A percentile compares a stretch with the other conserved stretches of the same genome.
phyloP scores from a whole-genome alignment of 2,113 vertebrate species.

The Grus americana region DNA sequence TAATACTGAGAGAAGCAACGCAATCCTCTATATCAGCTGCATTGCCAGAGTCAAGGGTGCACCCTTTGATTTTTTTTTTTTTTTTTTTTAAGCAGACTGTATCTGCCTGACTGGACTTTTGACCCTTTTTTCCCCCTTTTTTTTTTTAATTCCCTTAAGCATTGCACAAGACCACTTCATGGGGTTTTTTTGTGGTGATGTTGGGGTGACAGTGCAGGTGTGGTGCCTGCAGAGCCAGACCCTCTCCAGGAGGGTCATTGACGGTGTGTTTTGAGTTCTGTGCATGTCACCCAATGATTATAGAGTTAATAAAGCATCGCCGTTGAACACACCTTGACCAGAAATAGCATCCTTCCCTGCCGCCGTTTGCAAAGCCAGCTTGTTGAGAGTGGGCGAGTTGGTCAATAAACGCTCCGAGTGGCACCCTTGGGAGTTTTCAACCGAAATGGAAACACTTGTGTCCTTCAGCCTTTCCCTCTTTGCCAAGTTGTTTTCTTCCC shows the following conservation, averaged over 20 bases:
- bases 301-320: background rate
- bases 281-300: background rate
- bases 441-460: background rate
- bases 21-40: background rate
- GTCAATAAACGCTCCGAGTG: background rate
- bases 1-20: background rate
- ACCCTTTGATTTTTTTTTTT: background rate
- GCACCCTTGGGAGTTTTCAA: constrained; percentile 24
- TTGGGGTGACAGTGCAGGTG: background rate
- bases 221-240: background rate
- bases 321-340: background rate
- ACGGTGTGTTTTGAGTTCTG: background rate
- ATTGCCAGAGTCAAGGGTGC: background rate
- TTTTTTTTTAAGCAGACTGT: background rate
- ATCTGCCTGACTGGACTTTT: background rate
- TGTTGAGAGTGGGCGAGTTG: background rate
- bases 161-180: background rate
- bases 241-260: background rate
- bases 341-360: background rate
- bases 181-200: background rate
- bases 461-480: constrained; percentile 21
- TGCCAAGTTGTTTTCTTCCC: constrained; percentile 20
- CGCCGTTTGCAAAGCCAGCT: background rate
- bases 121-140: rapidly evolving
- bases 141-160: background rate